Base-by-base conservation (phyloP, 2,888 invertebrate species). In the Mylabris sibirica region DNA sequence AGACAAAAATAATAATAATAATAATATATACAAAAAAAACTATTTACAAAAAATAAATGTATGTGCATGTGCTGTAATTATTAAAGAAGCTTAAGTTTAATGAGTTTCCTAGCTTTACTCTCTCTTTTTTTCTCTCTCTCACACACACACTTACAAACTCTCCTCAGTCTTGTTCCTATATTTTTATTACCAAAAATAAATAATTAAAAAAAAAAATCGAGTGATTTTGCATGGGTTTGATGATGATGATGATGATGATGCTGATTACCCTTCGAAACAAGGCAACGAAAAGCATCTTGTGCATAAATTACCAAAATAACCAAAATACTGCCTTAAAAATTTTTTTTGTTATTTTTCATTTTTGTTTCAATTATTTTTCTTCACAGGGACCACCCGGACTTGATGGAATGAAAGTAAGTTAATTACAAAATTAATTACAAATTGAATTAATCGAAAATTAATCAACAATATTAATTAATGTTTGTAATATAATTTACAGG, bases 341-440 rank as follows among this genome's bases (percentile, higher is more conserved):
- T 41, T 41, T 34, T 59, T 59, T 59, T 34, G 11, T 53, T 64
- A 14, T 34, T 17, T 49, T 41, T 70, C 59, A 69, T 69, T 78
- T 80, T 81, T 80, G 77, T 80, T 81, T 80, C 77, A 79, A 78
- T 78, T 74, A 81, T 86, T 89, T 86, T 88, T 88, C 85, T 87
- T 84, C 86, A 87, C 91, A 96, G 96, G 96, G 96, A 85, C 93
- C 95, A 78, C 93, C 96, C 74, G 96, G 96, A 86, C 91, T 96
- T 86, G 96, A 96, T 88, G 96, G 96, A 85, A 96, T 96, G 94
- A 97, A 96, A 93, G 96, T 96, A 89, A 90, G 91, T 87, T 30
- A 4, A 8, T 24, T 26, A n/a, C n/a, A 38, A n/a, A n/a, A 8
- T 62, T 34, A 41, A 62, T 6, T 38, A 5, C 35, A 12, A 8